Conservation (phyloP, 2,888 invertebrate species). For the Dolichopus griseipennis region DNA sequence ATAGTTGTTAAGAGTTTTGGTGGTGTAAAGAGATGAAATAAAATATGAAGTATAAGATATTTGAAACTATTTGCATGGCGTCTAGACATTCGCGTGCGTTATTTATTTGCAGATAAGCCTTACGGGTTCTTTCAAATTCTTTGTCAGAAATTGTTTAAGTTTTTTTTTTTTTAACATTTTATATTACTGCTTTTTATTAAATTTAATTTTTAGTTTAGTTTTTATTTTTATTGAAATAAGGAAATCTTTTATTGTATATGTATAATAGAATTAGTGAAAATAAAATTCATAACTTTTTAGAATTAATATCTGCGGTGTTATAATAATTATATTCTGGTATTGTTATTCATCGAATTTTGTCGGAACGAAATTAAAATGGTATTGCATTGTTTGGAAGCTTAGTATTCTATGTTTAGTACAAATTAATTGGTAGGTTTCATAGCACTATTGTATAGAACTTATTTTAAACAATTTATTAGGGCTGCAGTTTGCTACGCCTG, state of each 20-base stretch:
- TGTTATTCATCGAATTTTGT: too few species aligned
- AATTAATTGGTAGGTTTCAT: too few species aligned
- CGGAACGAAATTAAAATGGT: too few species aligned
- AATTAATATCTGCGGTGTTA: too few species aligned
- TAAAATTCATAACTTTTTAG: too few species aligned
- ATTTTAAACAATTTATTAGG: too few species aligned
- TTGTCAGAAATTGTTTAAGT: neutral
- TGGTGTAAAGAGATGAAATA: neutral
- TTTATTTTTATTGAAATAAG: neutral
- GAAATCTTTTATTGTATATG: neutral
- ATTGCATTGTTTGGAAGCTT: too few species aligned
- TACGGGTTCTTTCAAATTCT: slow-evolving; percentile 1
- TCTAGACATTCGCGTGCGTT: slow-evolving; percentile 6
- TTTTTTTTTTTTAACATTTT: neutral
- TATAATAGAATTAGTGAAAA: too few species aligned
- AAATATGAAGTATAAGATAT: neutral
- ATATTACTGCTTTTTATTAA: neutral
- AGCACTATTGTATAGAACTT: too few species aligned
- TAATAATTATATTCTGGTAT: too few species aligned
- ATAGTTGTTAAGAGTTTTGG: neutral
- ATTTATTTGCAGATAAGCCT: slow-evolving; percentile 4
- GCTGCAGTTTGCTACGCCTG: too few species aligned
- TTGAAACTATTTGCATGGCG: slow-evolving; percentile 6
- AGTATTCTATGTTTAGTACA: too few species aligned
- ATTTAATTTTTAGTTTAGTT: neutral